phyloP scores from a whole-genome alignment of 2,113 vertebrate genomes.

The Brachirus orientalis region DNA sequence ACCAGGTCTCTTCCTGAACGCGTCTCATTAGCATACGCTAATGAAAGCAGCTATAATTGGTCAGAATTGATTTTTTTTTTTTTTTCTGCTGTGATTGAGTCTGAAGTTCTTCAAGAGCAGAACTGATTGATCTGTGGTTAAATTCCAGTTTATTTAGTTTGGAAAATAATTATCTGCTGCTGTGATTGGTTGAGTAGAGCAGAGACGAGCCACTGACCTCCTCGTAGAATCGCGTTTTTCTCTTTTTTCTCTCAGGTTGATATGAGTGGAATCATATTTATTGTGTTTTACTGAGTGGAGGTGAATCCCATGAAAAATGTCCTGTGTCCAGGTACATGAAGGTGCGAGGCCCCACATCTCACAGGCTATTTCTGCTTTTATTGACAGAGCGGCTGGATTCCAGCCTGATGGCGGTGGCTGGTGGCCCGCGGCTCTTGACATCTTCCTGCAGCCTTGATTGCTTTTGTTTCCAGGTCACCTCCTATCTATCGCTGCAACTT shows the following conservation, averaged over 20 bases:
- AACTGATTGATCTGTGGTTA: conserved; percentile 92
- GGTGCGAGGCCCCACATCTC: conserved; percentile 68
- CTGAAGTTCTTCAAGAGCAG: conserved; percentile 87
- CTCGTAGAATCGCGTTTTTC: conserved; percentile 9
- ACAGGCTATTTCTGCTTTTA: conserved; percentile 76
- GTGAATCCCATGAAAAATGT: conserved; percentile 67
- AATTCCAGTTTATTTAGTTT: conserved; percentile 89
- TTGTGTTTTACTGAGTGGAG: conserved; percentile 22
- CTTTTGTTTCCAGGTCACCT: conserved; percentile 85
- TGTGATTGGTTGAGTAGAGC: conserved; percentile 74
- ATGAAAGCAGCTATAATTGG: conserved; percentile 91
- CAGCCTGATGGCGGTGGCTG: conserved; percentile 57
- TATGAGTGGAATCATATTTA: conserved; percentile 39
- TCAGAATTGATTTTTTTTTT: conserved; percentile 90
- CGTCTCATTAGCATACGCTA: conserved; percentile 88
- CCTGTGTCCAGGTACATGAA: conserved; percentile 63
- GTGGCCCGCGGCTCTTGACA: conserved; percentile 18
- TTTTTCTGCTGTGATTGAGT: conserved; percentile 89
- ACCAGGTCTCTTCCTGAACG: conserved; percentile 43
- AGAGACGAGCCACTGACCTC: conserved; percentile 22
- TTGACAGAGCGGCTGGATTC: conserved; percentile 71
- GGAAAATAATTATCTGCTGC: conserved; percentile 92
- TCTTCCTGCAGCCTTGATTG: conserved; percentile 74
- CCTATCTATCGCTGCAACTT: conserved; percentile 82
- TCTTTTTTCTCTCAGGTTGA: conserved; percentile 1